Percentiles rank a stretch among this genome's conserved stretches.
These are phyloP conservation scores for Chamaea fasciata DNA, from an alignment of 2,113 vertebrate species.

Conservation along the genomic window DNA sequence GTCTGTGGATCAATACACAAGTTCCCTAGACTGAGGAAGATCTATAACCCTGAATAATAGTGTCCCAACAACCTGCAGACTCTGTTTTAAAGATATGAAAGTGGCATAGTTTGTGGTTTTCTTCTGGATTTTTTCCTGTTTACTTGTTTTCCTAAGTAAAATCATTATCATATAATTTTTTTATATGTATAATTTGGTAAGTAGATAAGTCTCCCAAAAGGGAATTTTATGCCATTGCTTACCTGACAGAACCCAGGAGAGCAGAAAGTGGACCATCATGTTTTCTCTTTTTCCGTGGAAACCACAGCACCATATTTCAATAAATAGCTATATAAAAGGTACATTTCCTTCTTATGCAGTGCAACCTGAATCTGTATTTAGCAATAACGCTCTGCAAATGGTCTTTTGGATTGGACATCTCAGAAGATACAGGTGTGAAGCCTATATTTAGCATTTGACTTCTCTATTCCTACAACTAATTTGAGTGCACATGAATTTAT, in stretches of 20 bases:
- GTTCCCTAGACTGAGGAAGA: not conserved
- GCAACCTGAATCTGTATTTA: not conserved
- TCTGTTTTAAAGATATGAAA: not conserved
- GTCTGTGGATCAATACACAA: accelerated
- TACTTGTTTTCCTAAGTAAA: not conserved
- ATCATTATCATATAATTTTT: accelerated
- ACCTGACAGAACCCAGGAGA: not conserved
- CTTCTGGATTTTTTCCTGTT: not conserved
- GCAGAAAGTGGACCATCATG: not conserved
- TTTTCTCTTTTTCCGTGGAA: not conserved
- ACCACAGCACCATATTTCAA: not conserved
- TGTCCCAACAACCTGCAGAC: not conserved
- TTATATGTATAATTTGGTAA: not conserved
- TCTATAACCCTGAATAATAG: not conserved
- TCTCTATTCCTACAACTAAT: not conserved
- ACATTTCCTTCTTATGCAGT: not conserved
- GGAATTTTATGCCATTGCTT: not conserved
- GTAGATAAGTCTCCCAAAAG: not conserved
- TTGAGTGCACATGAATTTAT: not conserved
- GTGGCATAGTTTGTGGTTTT: accelerated
- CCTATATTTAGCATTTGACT: not conserved
- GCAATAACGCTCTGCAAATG: not conserved
- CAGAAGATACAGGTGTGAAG: not conserved
- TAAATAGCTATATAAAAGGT: not conserved
- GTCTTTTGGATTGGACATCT: not conserved